Conservation (phyloP, 2,888 invertebrate genomes). For the Coronaproctus castanopsis region DNA sequence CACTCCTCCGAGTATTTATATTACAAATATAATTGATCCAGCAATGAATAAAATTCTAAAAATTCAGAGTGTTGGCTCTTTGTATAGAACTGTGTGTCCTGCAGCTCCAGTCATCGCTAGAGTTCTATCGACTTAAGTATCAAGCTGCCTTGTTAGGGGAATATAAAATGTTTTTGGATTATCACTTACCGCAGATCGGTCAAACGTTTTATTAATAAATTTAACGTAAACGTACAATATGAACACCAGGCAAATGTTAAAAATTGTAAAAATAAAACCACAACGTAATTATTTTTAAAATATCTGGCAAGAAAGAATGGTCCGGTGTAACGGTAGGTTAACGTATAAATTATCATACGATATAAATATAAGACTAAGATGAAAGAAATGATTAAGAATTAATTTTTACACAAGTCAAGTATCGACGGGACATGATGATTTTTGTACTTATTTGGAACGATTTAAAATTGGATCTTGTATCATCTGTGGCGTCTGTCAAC, state of each 20-base stretch:
- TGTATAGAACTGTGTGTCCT: background rate
- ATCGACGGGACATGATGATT: background rate
- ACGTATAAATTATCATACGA: background rate
- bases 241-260: background rate
- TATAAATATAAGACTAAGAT: background rate
- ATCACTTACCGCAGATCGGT: background rate
- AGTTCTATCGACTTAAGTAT: background rate
- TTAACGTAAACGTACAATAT: background rate
- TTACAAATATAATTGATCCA: background rate
- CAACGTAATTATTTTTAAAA: background rate
- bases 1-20: background rate
- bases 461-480: background rate
- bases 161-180: background rate
- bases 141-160: background rate
- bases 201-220: background rate
- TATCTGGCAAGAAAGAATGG: background rate
- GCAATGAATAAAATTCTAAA: background rate
- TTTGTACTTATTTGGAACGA: background rate
- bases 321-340: background rate
- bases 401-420: background rate
- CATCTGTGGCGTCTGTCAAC: background rate
- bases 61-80: background rate
- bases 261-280: background rate
- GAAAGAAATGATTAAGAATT: background rate
- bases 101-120: background rate